Evolutionary conservation across 2,113 vertebrate species (phyloP).

Genomic region (Cavia porcellus): DNA sequence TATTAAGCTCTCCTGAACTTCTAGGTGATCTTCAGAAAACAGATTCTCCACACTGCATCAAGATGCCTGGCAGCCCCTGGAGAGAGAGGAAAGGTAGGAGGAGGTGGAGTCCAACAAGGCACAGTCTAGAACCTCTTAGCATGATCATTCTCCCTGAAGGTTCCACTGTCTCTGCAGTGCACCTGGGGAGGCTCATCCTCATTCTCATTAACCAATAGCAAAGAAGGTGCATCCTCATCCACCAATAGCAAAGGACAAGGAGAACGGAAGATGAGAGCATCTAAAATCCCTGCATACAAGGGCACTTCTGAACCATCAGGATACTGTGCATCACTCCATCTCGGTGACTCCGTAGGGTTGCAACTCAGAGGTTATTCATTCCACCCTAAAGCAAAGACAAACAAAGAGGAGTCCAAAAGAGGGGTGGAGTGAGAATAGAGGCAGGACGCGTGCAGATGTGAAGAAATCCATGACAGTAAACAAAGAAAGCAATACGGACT

Average conservation of each 20-base stretch:
- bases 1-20: neutral
- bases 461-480: too few relatives aligned
- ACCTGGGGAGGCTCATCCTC: neutral
- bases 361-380: neutral
- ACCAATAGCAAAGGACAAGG: neutral
- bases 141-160: too few relatives aligned
- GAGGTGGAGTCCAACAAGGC: neutral
- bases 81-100: neutral
- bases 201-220: too few relatives aligned
- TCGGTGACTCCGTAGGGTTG: neutral
- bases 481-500: neutral
- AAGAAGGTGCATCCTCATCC: too few relatives aligned
- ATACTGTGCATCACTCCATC: accelerated
- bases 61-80: accelerated
- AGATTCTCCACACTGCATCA: accelerated
- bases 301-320: too few relatives aligned
- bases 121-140: accelerated
- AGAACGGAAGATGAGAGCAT: accelerated
- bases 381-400: neutral
- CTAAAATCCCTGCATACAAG: accelerated
- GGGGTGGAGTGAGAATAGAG: accelerated
- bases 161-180: accelerated
- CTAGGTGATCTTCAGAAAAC: neutral
- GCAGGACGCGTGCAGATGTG: neutral
- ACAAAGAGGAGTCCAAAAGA: too few relatives aligned